These are phyloP conservation scores for Bacillus rossius DNA, from an alignment of 1,140 invertebrate genomes.

Conservation along the genomic window DNA sequence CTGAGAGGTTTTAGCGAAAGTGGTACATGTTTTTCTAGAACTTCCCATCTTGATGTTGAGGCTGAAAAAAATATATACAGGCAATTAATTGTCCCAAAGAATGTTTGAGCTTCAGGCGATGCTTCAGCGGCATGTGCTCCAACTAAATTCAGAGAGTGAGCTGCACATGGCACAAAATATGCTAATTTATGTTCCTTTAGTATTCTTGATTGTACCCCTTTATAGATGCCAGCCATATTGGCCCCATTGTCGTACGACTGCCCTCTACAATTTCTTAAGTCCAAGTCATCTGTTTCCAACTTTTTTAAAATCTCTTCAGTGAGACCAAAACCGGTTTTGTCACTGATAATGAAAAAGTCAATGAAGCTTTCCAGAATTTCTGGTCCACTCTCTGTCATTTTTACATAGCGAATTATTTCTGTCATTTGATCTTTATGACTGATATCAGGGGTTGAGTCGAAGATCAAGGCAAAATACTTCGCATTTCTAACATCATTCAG, in stretches of 20 bases:
- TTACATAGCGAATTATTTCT: too few relatives aligned
- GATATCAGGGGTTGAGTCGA: too few relatives aligned
- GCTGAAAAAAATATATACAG: slow-evolving; percentile 21
- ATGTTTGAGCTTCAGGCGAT: not conserved
- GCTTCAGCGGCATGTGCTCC: slow-evolving; percentile 17
- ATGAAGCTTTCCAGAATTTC: too few relatives aligned
- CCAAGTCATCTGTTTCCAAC: too few relatives aligned
- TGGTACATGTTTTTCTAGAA: not conserved
- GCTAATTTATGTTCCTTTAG: slow-evolving; percentile 21
- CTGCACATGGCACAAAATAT: slow-evolving; percentile 27
- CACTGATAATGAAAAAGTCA: too few relatives aligned
- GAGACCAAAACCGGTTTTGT: too few relatives aligned
- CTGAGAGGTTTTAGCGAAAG: not conserved
- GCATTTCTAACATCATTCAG: too few relatives aligned
- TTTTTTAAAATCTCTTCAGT: too few relatives aligned
- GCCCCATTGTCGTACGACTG: slow-evolving; percentile 34
- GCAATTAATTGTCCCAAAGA: slow-evolving; percentile 1
- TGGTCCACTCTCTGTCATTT: too few relatives aligned
- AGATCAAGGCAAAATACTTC: too few relatives aligned
- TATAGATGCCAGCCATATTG: slow-evolving; percentile 34
- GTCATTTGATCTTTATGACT: too few relatives aligned
- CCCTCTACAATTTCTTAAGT: slow-evolving; percentile 33
- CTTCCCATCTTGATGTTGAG: slow-evolving; percentile 20
- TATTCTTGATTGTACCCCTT: slow-evolving; percentile 27
- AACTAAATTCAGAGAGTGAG: slow-evolving; percentile 32